Percentiles rank a stretch among this genome's conserved stretches.
phyloP scores from a whole-genome alignment of 2,113 vertebrate species.

The Oreochromis niloticus region DNA sequence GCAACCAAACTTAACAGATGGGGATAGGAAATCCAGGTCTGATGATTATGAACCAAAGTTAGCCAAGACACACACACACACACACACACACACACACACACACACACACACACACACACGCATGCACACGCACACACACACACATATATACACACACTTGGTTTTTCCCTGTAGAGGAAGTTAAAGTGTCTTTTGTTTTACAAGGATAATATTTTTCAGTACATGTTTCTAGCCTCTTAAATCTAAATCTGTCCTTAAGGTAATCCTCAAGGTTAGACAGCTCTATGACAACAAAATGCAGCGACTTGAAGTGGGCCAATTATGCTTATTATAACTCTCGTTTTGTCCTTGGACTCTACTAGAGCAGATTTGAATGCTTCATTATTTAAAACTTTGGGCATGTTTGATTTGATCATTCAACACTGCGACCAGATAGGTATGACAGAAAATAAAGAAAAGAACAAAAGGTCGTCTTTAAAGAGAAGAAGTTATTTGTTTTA shows the following conservation, averaged over 20 bases:
- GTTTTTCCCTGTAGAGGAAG: background rate
- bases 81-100: background rate
- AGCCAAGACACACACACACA: background rate
- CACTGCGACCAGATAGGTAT: background rate
- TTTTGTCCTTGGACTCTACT: background rate
- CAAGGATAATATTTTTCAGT: background rate
- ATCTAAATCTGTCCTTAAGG: background rate
- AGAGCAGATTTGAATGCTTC: background rate
- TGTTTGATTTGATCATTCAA: background rate
- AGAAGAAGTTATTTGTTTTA: background rate
- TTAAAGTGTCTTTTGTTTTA: background rate
- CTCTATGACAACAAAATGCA: background rate
- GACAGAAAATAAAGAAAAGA: background rate
- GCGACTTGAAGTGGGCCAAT: background rate
- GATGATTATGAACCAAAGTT: background rate
- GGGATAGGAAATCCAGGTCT: constrained; percentile 6
- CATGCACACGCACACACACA: background rate
- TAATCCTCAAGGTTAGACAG: background rate
- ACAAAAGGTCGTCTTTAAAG: background rate
- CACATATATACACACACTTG: background rate
- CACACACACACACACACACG: background rate
- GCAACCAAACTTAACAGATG: constrained; percentile 7
- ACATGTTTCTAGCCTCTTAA: background rate
- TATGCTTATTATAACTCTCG: background rate
- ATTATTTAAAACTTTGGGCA: background rate